Evolutionary conservation across 1,140 invertebrate species (phyloP), one percentile per base, ranked within the genome.

Genomic region (Philopotamus ludificatus): DNA sequence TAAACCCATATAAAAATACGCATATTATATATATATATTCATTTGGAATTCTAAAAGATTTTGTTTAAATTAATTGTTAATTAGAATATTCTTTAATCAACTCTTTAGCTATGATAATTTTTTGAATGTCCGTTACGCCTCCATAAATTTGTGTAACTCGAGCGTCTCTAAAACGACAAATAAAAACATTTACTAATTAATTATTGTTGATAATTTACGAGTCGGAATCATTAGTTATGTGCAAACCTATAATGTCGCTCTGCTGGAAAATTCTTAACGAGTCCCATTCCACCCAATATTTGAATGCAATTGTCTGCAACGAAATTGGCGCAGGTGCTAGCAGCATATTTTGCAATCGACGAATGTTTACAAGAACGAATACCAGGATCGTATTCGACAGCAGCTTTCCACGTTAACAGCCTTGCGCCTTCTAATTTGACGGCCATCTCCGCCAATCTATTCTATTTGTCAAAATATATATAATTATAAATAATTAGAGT

Each of bases 121-220:
- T 86, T 79, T 96, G 94, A 71, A 98, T 93, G 80, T 98, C 94
- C 55, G 90, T 94, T 1, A 94, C 95, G 72, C 93, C 86, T 77
- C 93, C 91, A 75, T 93, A 93, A 71, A 93, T 92, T 77, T 93
- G 89, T 2, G 91, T 93, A 62, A 92, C 91, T 70, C 90, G 79
- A 0, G 91, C 89, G 76, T 93, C 91, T 68, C 91, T 81, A 72
- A 26, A 20, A 44, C 44, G 54, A 58, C 4, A 53, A 39, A 39
- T 28, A 57, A 4, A 57, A 57, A 57, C 20, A 18, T 16, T 21
- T 39, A 4, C 45, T 23, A 54, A 47, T 7, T 47, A 47, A 8
- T 20, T 12, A 47, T 15, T 47, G 7, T 47, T 9, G 4, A 15
- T 7, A 47, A 47, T 9, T 47, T 47, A 12, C 10, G 7, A 4